Conservation (phyloP, 2,888 invertebrate species). For the Netelia virgata region DNA sequence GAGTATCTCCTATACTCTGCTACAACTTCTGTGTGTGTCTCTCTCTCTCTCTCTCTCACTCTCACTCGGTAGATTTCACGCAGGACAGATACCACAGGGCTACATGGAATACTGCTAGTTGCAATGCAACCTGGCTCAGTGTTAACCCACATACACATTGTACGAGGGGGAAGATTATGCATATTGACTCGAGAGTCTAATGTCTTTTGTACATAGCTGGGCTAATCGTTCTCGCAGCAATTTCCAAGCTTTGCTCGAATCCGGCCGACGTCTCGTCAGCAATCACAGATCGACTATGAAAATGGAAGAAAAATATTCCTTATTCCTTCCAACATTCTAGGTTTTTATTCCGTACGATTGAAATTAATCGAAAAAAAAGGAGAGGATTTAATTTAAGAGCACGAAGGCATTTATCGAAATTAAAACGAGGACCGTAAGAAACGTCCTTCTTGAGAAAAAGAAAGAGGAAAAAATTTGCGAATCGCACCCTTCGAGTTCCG, state of each 20-base stretch:
- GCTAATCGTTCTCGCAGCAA: slow-evolving; percentile 11
- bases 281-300: neutral
- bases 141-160: slow-evolving; percentile 40
- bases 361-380: no score
- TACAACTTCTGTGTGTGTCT: slow-evolving; percentile 15
- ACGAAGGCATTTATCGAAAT: no score
- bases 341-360: no score
- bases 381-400: no score
- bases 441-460: neutral
- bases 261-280: neutral
- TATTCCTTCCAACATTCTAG: no score
- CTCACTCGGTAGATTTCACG: neutral
- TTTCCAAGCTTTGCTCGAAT: slow-evolving; percentile 7
- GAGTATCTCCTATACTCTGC: slow-evolving; percentile 33
- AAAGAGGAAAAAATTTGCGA: neutral
- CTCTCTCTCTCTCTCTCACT: slow-evolving; percentile 20
- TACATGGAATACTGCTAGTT: slow-evolving; percentile 36
- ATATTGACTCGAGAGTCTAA: slow-evolving; percentile 53
- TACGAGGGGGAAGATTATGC: slow-evolving; percentile 39
- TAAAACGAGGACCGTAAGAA: neutral
- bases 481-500: neutral
- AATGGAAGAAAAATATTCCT: no score
- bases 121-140: slow-evolving; percentile 20
- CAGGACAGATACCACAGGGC: neutral
- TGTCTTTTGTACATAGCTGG: slow-evolving; percentile 22